A percentile compares a stretch with the other conserved stretches of the same genome.
Conservation (phyloP, 2,113 vertebrate species). For the Oplegnathus fasciatus region DNA sequence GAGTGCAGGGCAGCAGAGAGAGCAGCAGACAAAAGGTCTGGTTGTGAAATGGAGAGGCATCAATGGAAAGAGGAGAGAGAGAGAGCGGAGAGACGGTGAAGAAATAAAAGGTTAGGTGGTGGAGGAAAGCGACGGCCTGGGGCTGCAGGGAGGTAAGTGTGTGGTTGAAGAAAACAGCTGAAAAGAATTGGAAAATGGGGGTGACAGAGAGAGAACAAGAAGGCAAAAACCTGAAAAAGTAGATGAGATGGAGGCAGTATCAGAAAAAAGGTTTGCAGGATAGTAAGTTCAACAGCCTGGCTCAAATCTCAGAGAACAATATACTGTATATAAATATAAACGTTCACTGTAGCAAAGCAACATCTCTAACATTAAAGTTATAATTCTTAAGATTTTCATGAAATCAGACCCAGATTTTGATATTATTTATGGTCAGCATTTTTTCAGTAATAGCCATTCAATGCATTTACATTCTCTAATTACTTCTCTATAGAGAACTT, state of each 20-base stretch:
- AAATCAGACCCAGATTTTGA: neutral
- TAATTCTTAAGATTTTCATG: neutral
- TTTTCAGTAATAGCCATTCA: neutral
- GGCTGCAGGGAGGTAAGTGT: constrained; percentile 15
- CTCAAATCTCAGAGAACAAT: neutral
- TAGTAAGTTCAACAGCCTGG: neutral
- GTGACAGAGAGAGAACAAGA: neutral
- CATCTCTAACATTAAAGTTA: neutral
- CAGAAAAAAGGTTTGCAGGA: neutral
- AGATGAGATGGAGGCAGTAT: neutral
- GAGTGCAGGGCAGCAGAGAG: constrained; percentile 4
- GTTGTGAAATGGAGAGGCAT: constrained; percentile 39
- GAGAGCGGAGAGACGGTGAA: neutral
- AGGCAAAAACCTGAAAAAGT: neutral
- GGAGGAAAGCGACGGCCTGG: constrained; percentile 25
- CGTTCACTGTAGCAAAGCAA: neutral
- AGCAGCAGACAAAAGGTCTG: constrained; percentile 39
- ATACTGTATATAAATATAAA: neutral
- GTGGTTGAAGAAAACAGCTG: constrained; percentile 26
- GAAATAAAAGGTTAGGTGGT: constrained; percentile 39
- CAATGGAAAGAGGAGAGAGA: constrained; percentile 31
- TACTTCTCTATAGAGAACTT: neutral
- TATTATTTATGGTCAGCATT: neutral
- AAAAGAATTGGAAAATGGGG: constrained; percentile 10
- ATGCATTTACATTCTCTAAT: neutral